Base-by-base conservation (phyloP, 2,888 invertebrate species). In the Heliconius hortense region DNA sequence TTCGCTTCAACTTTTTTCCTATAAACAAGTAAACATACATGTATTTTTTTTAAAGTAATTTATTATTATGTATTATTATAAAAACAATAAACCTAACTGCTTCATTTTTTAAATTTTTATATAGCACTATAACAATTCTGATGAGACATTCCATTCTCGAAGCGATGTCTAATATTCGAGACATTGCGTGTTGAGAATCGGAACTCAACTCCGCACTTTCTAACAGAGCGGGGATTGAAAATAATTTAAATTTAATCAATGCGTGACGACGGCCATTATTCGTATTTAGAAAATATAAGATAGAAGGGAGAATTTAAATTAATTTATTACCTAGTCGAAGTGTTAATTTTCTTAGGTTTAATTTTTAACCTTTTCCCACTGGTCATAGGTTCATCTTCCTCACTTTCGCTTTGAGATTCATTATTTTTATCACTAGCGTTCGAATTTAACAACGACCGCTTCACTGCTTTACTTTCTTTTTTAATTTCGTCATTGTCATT, bases 1-100 rank as follows among this genome's bases (percentile, higher is more conserved):
- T 95, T 94, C 31, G 94, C 95, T 89, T 95, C 95, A 8, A 95
- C 87, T 83, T 94, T 94, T 90, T 94, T 94, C 79, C 94, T 94
- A n/a, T 89, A 89, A 77, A 67, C 79, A 77, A 76, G 67, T 24
- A 77, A 60, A 77, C n/a, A 66, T 15, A 35, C n/a, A 31, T 21
- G 8, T 56, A 56, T 11, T n/a, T 56, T 56, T n/a, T 18, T 18
- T 18, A 56, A 43, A 48, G 2, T 18, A 48, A 5, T 18, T 48
- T 18, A 48, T 48, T 18, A 48, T 21, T 7, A 31, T 7, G 7
- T 31, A 31, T 31, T 48, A 7, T 48, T 48, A 18, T 48, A 48
- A 48, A 21, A 21, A 18, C 18, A 48, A 18, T 18, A 21, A 48
- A 48, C 18, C 24, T n/a, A 24, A 11, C 24, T 26, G 26, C 59